A percentile compares a stretch with the other conserved stretches of the same genome.
Evolutionary conservation across 2,113 vertebrate genomes (phyloP).

Genomic region (Rhizomys pruinosus): DNA sequence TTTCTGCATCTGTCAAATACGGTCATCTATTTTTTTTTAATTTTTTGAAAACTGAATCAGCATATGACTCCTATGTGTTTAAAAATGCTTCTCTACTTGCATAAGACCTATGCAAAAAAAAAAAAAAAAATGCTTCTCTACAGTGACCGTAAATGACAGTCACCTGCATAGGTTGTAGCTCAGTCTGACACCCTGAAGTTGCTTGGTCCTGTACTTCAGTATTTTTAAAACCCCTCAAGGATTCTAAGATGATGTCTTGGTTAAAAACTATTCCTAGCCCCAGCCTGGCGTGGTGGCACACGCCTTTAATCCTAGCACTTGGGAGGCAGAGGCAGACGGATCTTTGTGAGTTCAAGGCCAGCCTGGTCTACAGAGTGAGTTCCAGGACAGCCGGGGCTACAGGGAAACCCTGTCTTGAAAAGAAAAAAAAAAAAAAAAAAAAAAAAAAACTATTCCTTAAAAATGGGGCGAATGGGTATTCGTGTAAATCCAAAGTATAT

Average conservation of each 20-base stretch:
- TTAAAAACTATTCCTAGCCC: constrained; percentile 19
- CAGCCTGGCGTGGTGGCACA: no score
- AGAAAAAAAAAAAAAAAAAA: no score
- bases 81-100: constrained; percentile 1
- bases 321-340: no score
- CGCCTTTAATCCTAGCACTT: no score
- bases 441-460: constrained; percentile 23
- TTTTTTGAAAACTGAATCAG: neutral
- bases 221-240: constrained; percentile 40
- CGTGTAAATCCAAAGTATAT: neutral
- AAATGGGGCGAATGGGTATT: neutral
- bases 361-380: no score
- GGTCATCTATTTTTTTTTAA: neutral
- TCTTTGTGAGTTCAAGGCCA: no score
- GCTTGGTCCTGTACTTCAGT: neutral
- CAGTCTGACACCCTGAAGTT: neutral
- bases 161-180: neutral
- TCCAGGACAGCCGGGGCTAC: no score
- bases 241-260: neutral
- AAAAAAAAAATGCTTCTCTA: neutral
- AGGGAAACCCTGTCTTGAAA: no score
- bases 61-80: neutral
- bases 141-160: neutral
- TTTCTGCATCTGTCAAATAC: constrained; percentile 62
- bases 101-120: no score